Evolutionary conservation across 1,140 invertebrate species (phyloP).

Genomic region (Reticulitermes speratus): DNA sequence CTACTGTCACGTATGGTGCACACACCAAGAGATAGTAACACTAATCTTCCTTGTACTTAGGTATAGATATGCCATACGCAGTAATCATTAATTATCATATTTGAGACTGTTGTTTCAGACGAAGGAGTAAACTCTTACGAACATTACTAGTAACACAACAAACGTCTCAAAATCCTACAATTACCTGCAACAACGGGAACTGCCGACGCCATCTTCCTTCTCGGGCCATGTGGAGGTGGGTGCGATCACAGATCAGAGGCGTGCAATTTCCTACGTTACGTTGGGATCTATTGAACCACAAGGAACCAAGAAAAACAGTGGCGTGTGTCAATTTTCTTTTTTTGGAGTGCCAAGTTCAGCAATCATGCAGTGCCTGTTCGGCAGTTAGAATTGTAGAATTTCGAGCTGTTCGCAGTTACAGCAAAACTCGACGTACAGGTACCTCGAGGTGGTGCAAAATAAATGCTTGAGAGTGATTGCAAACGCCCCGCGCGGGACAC

Average conservation of each 20-base stretch:
- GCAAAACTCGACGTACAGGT: too few relatives aligned
- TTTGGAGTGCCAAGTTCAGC: too few relatives aligned
- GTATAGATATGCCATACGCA: background rate
- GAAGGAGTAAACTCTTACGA: background rate
- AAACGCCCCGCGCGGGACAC: too few relatives aligned
- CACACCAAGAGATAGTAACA: background rate
- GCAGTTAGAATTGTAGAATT: too few relatives aligned
- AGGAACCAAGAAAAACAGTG: too few relatives aligned
- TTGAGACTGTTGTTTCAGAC: background rate
- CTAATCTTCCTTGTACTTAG: background rate
- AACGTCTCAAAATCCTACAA: slow-evolving; percentile 23
- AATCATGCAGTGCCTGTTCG: too few relatives aligned
- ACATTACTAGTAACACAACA: slow-evolving; percentile 21
- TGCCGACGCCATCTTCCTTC: slow-evolving; percentile 39
- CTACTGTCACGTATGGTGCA: slow-evolving; percentile 20
- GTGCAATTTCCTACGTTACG: too few relatives aligned
- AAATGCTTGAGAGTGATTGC: too few relatives aligned
- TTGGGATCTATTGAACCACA: too few relatives aligned
- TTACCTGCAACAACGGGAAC: slow-evolving; percentile 41
- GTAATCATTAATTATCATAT: background rate
- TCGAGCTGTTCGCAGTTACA: too few relatives aligned
- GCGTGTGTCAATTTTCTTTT: too few relatives aligned
- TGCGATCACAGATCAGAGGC: background rate
- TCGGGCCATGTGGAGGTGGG: slow-evolving; percentile 23
- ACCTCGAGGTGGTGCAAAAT: too few relatives aligned